phyloP scores from a whole-genome alignment of 2,888 invertebrate genomes.

The Isotomurus palustris region DNA sequence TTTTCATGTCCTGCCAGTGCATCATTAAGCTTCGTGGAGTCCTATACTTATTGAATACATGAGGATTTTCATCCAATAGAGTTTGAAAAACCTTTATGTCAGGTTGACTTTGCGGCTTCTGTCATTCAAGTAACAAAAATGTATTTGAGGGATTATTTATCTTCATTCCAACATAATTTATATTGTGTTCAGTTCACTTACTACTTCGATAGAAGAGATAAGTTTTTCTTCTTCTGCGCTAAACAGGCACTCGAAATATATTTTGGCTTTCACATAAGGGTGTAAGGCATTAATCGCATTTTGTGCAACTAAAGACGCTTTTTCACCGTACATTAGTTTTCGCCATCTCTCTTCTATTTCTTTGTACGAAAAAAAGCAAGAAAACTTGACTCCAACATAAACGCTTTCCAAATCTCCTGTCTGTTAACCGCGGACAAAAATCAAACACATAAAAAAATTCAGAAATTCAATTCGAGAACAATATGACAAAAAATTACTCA shows the following conservation, averaged over 20 bases:
- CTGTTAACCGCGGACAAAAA: no score
- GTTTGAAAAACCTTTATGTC: slow-evolving; percentile 76
- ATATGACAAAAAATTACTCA: slow-evolving; percentile 47
- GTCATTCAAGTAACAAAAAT: background rate
- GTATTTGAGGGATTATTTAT: background rate
- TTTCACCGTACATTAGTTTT: slow-evolving; percentile 88
- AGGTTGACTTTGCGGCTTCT: slow-evolving; percentile 54
- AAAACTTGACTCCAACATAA: slow-evolving; percentile 89
- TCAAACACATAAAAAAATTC: slow-evolving; percentile 12
- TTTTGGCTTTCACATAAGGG: slow-evolving; percentile 78
- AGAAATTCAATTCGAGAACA: background rate
- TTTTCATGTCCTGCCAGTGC: slow-evolving; percentile 90
- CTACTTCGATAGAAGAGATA: slow-evolving; percentile 73
- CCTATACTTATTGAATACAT: slow-evolving; percentile 79
- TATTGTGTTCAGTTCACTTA: no score
- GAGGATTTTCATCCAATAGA: slow-evolving; percentile 73
- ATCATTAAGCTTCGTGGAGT: slow-evolving; percentile 77
- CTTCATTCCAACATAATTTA: background rate
- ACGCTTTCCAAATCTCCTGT: slow-evolving; percentile 61
- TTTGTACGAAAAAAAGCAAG: slow-evolving; percentile 86
- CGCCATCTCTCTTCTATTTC: slow-evolving; percentile 97
- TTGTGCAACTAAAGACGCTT: slow-evolving; percentile 83
- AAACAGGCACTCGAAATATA: slow-evolving; percentile 84
- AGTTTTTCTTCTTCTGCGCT: slow-evolving; percentile 84
- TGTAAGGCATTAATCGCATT: slow-evolving; percentile 90